Evolutionary conservation across 2,113 vertebrate species (phyloP).

Genomic region (Hiodon tergisus): DNA sequence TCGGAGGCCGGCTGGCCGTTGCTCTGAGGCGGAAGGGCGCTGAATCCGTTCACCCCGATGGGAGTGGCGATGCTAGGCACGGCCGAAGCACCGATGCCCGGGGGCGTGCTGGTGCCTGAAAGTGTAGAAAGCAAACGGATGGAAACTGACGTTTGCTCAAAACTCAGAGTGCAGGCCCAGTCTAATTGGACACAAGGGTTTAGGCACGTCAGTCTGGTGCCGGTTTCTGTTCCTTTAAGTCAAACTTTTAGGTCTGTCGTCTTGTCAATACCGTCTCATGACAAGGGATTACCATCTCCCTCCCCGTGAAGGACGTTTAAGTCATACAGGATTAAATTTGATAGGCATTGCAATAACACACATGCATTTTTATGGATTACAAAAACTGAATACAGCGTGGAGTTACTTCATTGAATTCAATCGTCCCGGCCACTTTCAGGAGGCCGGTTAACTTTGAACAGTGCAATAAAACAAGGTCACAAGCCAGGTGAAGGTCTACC

Average conservation of each 20-base stretch:
- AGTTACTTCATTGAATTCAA: constrained; percentile 62
- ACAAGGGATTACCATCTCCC: constrained; percentile 48
- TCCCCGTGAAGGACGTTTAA: constrained; percentile 64
- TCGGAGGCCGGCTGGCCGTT: constrained; percentile 86
- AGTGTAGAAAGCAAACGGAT: constrained; percentile 24
- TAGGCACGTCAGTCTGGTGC: constrained; percentile 19
- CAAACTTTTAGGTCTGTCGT: constrained; percentile 49
- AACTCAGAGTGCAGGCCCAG: constrained; percentile 24
- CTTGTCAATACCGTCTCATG: constrained; percentile 50
- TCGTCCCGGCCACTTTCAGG: constrained; percentile 48
- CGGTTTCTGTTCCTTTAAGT: constrained; percentile 29
- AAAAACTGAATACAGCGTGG: constrained; percentile 53
- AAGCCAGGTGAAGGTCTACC: constrained; percentile 58
- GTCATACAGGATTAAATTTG: constrained; percentile 66
- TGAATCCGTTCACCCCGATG: constrained; percentile 90
- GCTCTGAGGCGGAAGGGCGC: constrained; percentile 81
- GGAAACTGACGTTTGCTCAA: background rate
- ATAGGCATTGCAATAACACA: constrained; percentile 59
- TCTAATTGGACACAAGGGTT: constrained; percentile 32
- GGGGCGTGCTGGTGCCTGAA: constrained; percentile 84
- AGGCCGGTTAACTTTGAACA: constrained; percentile 57
- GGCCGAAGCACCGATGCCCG: constrained; percentile 76
- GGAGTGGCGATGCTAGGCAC: constrained; percentile 83
- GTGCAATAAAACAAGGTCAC: constrained; percentile 54
- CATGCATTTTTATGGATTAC: constrained; percentile 66